These are phyloP conservation scores for Vesta saturnalis DNA, from an alignment of 2,888 invertebrate genomes.

Conservation along the genomic window DNA sequence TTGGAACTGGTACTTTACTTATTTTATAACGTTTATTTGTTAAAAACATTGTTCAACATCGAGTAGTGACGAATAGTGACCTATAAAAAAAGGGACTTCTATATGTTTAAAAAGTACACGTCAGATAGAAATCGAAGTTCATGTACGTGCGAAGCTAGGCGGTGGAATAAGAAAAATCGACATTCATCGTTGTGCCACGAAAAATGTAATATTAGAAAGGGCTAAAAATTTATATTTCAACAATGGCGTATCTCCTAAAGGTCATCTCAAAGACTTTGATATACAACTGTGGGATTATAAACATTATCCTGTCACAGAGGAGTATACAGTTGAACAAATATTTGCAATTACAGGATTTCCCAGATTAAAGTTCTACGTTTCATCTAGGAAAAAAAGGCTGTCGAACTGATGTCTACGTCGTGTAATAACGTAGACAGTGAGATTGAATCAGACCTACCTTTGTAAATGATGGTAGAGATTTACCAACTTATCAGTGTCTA, in stretches of 20 bases:
- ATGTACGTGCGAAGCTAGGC: too few relatives aligned
- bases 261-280: background rate
- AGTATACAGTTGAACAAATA: background rate
- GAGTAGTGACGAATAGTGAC: too few relatives aligned
- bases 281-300: background rate
- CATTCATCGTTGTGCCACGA: too few relatives aligned
- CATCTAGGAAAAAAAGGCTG: background rate
- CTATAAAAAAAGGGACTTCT: too few relatives aligned
- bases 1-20: too few relatives aligned
- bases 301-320: background rate
- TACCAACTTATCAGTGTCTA: background rate
- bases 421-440: background rate
- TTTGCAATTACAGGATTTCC: background rate
- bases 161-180: too few relatives aligned
- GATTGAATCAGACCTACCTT: background rate
- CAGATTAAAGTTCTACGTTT: background rate
- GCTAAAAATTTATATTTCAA: too few relatives aligned
- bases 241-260: background rate
- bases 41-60: too few relatives aligned
- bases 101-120: too few relatives aligned
- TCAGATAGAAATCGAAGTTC: too few relatives aligned
- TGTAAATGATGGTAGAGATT: background rate
- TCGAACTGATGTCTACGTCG: background rate
- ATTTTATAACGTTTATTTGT: too few relatives aligned
- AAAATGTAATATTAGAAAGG: too few relatives aligned